A percentile compares a stretch with the other conserved stretches of the same genome.
phyloP scores from a whole-genome alignment of 2,797 vertebrate genomes.

The Hapalemur alaotrensis region DNA sequence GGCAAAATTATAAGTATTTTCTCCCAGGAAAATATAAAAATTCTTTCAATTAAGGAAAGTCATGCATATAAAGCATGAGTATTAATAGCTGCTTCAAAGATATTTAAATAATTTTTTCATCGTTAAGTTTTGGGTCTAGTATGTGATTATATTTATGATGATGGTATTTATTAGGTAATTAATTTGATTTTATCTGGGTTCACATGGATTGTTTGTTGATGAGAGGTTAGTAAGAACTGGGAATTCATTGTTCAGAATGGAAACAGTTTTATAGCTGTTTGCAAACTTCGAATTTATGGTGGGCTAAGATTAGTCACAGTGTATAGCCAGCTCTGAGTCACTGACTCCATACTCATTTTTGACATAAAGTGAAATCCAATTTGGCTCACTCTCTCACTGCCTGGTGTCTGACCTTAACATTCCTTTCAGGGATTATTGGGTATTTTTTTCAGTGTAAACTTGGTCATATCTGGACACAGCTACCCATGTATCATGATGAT shows the following conservation, averaged over 20 bases:
- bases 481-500: constrained; percentile 63
- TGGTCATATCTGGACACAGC: constrained; percentile 63
- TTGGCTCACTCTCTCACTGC: constrained; percentile 85
- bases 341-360: constrained; percentile 89
- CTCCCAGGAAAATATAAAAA: background rate
- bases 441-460: constrained; percentile 69
- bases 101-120: background rate
- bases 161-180: constrained; percentile 60
- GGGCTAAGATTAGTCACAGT: constrained; percentile 91
- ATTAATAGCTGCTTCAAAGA: background rate
- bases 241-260: constrained; percentile 81
- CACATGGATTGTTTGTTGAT: constrained; percentile 78
- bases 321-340: constrained; percentile 90
- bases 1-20: constrained; percentile 10
- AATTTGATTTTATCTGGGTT: constrained; percentile 66
- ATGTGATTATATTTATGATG: constrained; percentile 73
- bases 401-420: constrained; percentile 81
- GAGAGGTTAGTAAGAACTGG: constrained; percentile 68
- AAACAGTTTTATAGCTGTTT: constrained; percentile 86
- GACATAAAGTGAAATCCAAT: constrained; percentile 91
- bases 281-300: constrained; percentile 88
- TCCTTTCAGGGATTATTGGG: constrained; percentile 75
- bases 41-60: background rate
- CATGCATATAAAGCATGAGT: constrained; percentile 8
- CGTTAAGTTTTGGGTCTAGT: background rate